phyloP scores from a whole-genome alignment of 37 sponge, comb jelly and placozoan species.

The Corticium candelabrum region DNA sequence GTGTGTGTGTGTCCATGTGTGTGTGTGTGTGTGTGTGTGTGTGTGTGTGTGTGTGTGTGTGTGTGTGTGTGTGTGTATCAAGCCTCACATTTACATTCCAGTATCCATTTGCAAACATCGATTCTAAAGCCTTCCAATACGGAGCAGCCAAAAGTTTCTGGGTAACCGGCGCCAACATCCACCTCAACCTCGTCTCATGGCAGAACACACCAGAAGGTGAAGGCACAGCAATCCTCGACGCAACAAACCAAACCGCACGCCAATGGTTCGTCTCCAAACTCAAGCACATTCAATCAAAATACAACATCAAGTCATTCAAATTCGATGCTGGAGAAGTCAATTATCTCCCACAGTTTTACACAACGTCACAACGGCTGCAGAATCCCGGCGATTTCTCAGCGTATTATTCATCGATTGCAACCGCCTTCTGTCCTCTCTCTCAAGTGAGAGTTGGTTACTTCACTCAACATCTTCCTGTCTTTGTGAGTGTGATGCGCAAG shows the following conservation, averaged over 20 bases:
- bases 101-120: conserved; percentile 55
- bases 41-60: too few relatives aligned
- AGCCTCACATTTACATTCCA: too few relatives aligned
- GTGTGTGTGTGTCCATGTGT: too few relatives aligned
- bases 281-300: conserved; percentile 13
- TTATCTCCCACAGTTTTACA: conserved; percentile 58
- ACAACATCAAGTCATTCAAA: conserved; percentile 28
- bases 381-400: conserved; percentile 42
- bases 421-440: not conserved
- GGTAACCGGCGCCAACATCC: conserved; percentile 18
- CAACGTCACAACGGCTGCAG: conserved; percentile 20
- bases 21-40: too few relatives aligned
- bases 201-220: conserved; percentile 53
- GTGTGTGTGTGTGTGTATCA: too few relatives aligned
- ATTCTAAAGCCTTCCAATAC: conserved; percentile 16
- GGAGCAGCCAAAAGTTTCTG: conserved; percentile 11
- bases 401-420: not conserved
- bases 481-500: conserved; percentile 44
- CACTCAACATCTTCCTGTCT: conserved; percentile 42
- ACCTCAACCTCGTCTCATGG: conserved; percentile 57
- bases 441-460: conserved; percentile 66
- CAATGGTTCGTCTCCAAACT: conserved; percentile 22
- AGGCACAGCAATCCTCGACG: conserved; percentile 46
- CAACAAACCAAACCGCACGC: conserved; percentile 11
- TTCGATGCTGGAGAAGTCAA: conserved; percentile 72